These are phyloP conservation scores for Gasteruption jaculator DNA, from an alignment of 2,888 invertebrate species.

Conservation along the genomic window DNA sequence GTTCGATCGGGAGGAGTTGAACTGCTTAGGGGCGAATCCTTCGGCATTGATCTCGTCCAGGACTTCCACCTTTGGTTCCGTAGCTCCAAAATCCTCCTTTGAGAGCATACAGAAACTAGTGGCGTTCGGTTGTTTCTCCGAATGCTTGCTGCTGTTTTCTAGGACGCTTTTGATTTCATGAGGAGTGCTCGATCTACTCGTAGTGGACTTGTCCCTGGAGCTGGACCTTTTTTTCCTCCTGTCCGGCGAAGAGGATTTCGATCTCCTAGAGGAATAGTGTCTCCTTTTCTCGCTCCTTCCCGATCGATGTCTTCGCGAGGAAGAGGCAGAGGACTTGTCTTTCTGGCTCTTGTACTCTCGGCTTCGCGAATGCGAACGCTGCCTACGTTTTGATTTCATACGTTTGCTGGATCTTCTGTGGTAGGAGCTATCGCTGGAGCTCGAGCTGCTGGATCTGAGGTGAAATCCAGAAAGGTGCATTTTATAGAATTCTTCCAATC, in stretches of 20 bases:
- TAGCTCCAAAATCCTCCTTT: too few relatives aligned
- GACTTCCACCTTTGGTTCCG: conserved; percentile 53
- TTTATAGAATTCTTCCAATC: too few relatives aligned
- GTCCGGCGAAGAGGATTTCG: conserved; percentile 40
- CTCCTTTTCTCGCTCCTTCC: conserved; percentile 33
- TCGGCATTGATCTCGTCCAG: conserved; percentile 71
- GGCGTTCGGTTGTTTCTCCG: too few relatives aligned
- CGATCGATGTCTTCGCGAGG: conserved; percentile 32
- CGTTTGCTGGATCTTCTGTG: conserved; percentile 39
- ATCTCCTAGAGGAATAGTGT: conserved; percentile 34
- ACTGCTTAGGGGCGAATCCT: conserved; percentile 60
- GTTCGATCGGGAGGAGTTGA: conserved; percentile 54
- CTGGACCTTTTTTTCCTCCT: conserved; percentile 35
- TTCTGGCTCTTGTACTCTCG: too few relatives aligned
- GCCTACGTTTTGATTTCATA: conserved; percentile 38
- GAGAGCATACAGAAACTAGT: too few relatives aligned
- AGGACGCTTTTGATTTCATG: too few relatives aligned
- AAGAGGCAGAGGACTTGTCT: too few relatives aligned
- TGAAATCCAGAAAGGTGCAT: too few relatives aligned
- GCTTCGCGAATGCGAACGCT: conserved; percentile 41
- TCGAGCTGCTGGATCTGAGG: conserved; percentile 39
- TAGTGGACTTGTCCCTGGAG: conserved; percentile 44
- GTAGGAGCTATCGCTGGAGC: conserved; percentile 41
- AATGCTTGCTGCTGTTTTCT: too few relatives aligned
- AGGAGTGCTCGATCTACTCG: conserved; percentile 44